Conservation (phyloP, 2,113 vertebrate genomes). For the Solenodon paradoxus region DNA sequence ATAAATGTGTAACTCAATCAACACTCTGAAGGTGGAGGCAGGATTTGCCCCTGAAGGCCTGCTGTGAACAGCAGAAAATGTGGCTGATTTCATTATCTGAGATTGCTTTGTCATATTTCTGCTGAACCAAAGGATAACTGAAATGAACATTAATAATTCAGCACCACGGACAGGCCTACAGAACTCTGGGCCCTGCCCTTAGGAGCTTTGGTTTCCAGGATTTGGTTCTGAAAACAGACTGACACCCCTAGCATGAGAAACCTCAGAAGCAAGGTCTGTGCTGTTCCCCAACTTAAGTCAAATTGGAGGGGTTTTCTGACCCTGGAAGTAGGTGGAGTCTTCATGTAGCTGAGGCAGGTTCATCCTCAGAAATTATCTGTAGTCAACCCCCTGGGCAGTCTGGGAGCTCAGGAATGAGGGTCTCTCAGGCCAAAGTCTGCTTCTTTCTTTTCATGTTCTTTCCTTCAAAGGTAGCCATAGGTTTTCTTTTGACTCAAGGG, state of each 20-base stretch:
- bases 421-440: neutral
- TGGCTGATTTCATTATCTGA: constrained; percentile 68
- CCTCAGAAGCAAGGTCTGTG: neutral
- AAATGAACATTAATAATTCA: constrained; percentile 72
- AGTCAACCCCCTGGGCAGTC: neutral
- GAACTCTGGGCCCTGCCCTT: neutral
- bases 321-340: neutral
- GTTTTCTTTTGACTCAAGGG: neutral
- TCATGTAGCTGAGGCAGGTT: neutral
- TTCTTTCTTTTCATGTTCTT: neutral
- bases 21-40: neutral
- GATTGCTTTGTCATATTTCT: constrained; percentile 76
- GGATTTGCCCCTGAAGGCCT: constrained; percentile 53
- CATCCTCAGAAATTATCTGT: neutral
- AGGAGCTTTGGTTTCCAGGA: neutral
- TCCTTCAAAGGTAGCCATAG: neutral
- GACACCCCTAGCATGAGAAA: neutral
- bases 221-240: neutral
- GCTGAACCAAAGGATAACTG: constrained; percentile 71
- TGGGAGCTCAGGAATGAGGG: neutral
- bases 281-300: neutral
- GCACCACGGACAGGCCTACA: neutral
- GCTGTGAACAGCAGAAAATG: constrained; percentile 70
- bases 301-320: neutral
- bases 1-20: constrained; percentile 63